Base-by-base conservation (phyloP, 2,797 vertebrate genomes). In the Sebastes cheni region DNA sequence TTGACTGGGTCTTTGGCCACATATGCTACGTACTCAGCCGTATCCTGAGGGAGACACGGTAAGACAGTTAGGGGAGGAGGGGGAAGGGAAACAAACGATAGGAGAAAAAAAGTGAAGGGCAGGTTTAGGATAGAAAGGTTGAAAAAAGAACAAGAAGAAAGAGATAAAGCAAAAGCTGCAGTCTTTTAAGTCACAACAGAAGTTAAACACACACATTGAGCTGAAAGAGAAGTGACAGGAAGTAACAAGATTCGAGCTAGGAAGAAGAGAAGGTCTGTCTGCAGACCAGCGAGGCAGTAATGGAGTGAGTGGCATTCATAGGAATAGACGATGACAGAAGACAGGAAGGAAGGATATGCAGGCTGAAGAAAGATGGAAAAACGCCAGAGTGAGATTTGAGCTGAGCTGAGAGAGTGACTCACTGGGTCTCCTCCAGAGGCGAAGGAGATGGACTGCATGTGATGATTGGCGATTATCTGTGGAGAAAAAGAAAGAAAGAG, bases 1-100 rank as follows among this genome's bases (percentile, higher is more conserved):
- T 99, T 99, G 91, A 99, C 97, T 1, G 98, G 98, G 88, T 99
- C 98, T 98, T 99, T 99, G 97, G 98, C 98, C 96, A 99, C 98
- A 7, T 99, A 99, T 80, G 98, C 98, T 16, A 99, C 98, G 5
- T 99, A 99, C 75, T 99, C 98, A 0, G 98, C 98, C 7, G 98
- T 99, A 89, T 99, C 98, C 98, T 99, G 93, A 20, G 84, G 81
- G 12, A 86, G 72, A 91, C 66, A 81, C n/a, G 70, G 69, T 69
- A 52, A 83, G 64, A 78, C 36, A 79, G 79, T 90, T 80, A 92
- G 67, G 70, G 50, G 54, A 80, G 68, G 46, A 74, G 39, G 59
- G 66, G 62, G 23, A 72, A 50, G 23, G 36, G 70, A 56, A 62
- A 61, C 79, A 82, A 82, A 65, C 79, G 23, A 89, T 78, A 60